Conservation (phyloP, 2,797 vertebrate species). For the Saguinus oedipus region DNA sequence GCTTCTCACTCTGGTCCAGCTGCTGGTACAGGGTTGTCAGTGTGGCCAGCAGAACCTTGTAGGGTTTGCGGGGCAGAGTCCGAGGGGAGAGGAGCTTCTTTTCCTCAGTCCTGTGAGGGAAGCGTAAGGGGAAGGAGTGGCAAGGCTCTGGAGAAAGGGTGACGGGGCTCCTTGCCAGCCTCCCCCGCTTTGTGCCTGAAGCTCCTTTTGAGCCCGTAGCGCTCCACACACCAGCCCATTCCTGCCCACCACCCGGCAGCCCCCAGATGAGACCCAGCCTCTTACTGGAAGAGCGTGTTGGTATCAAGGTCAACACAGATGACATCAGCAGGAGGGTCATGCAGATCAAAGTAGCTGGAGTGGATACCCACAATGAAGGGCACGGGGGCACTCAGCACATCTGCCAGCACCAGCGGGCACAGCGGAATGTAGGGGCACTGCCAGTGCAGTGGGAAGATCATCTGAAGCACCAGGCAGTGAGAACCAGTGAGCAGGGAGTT, state of each 20-base stretch:
- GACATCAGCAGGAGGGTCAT: constrained; percentile 92
- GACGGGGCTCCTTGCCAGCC: neutral
- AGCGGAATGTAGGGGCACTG: constrained; percentile 97
- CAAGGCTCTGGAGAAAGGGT: neutral
- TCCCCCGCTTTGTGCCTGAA: neutral
- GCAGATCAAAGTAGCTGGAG: constrained; percentile 97
- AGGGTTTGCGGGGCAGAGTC: constrained; percentile 90
- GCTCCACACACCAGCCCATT: neutral
- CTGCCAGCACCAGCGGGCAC: constrained; percentile 94
- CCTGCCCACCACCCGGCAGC: accelerated
- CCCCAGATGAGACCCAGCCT: neutral
- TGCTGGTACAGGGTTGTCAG: constrained; percentile 90
- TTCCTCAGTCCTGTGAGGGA: constrained; percentile 89
- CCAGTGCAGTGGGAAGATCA: constrained; percentile 96
- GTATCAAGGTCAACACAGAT: constrained; percentile 96
- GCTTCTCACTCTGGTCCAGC: constrained; percentile 92
- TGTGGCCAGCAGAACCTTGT: constrained; percentile 90
- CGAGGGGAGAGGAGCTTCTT: constrained; percentile 91
- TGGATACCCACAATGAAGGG: constrained; percentile 97
- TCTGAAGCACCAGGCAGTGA: constrained; percentile 82
- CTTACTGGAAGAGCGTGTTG: constrained; percentile 97
- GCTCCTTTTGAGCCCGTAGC: neutral
- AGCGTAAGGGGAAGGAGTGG: neutral
- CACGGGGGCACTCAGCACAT: constrained; percentile 94
- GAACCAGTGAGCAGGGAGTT: neutral